Evolutionary conservation across 2,888 invertebrate genomes (phyloP).

Genomic region (Hydrotaea cyrtoneurina): DNA sequence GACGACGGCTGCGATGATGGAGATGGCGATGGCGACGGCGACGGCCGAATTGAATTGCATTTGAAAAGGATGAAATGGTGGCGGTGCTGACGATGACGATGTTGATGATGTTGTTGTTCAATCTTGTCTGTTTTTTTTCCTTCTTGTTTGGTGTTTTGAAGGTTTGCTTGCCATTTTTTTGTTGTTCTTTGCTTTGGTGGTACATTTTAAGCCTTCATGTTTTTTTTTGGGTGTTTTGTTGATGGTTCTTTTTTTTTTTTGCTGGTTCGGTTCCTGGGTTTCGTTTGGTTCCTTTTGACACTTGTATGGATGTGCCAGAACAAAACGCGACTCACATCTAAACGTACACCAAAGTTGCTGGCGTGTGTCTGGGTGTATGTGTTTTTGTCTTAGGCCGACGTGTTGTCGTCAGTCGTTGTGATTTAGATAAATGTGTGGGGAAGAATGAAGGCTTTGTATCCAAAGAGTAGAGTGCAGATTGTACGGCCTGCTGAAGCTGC

Average conservation of each 20-base stretch:
- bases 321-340: background rate
- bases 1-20: conserved; percentile 40
- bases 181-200: conserved; percentile 1
- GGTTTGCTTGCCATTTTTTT: conserved; percentile 51
- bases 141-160: background rate
- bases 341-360: conserved; percentile 26
- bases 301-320: conserved; percentile 47
- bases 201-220: conserved; percentile 59
- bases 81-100: conserved; percentile 12
- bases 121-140: conserved; percentile 27
- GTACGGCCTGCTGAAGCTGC: no score
- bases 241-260: background rate
- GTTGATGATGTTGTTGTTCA: conserved; percentile 48
- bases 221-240: background rate
- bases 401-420: conserved; percentile 37
- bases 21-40: conserved; percentile 43
- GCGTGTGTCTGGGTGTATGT: background rate
- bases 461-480: no score
- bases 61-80: conserved; percentile 58
- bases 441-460: background rate
- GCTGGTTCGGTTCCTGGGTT: conserved; percentile 18
- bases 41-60: conserved; percentile 25
- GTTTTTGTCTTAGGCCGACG: background rate
- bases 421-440: conserved; percentile 65
- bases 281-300: conserved; percentile 64